phyloP scores from a whole-genome alignment of 2,888 invertebrate species.

The Stomorhina lunata region DNA sequence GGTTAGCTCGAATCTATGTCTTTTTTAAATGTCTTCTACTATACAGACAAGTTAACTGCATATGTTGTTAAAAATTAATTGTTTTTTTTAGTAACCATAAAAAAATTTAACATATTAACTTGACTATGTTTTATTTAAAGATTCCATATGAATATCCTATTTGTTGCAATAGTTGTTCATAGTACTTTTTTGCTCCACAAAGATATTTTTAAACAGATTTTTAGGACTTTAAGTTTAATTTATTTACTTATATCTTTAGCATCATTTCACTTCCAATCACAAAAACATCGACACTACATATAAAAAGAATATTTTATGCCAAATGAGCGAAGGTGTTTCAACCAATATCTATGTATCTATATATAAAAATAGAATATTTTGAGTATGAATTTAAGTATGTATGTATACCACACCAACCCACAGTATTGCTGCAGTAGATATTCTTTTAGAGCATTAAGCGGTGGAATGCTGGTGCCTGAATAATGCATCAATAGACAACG shows the following conservation, averaged over 20 bases:
- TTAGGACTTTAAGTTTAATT: constrained; percentile 28
- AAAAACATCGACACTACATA: not conserved
- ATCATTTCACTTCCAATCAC: not conserved
- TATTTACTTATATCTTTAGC: constrained; percentile 37
- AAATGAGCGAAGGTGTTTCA: not conserved
- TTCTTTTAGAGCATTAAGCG: constrained; percentile 8
- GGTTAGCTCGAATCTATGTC: not conserved
- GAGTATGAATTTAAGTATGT: too few species aligned
- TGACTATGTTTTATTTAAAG: too few species aligned
- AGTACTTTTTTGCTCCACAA: too few species aligned
- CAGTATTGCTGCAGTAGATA: not conserved
- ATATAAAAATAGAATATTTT: too few species aligned
- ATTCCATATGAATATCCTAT: too few species aligned
- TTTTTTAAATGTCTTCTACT: not conserved
- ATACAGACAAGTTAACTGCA: not conserved
- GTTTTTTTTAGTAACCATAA: too few species aligned
- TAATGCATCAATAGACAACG: constrained; percentile 39
- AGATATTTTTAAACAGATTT: not conserved
- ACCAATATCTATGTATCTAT: not conserved
- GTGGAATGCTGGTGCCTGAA: constrained; percentile 7
- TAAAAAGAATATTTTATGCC: too few species aligned
- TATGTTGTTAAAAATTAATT: not conserved
- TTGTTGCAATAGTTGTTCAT: not conserved
- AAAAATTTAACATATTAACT: too few species aligned
- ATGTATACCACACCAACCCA: too few species aligned